phyloP scores from a whole-genome alignment of 2,113 vertebrate genomes.

The Onychostoma macrolepis region DNA sequence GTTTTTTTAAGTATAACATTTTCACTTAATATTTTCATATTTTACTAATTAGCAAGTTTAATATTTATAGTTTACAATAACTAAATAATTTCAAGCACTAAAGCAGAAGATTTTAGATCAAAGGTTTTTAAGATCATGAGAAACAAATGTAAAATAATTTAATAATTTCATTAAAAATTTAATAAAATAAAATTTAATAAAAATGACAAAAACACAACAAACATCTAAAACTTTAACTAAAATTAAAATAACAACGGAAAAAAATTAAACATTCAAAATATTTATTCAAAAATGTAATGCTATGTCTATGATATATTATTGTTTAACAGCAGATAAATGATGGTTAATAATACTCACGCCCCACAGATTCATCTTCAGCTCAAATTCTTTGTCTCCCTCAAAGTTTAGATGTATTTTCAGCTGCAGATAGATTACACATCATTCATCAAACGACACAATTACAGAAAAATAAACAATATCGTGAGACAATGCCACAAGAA shows the following conservation, averaged over 20 bases:
- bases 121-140: not conserved
- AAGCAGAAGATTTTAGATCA: not conserved
- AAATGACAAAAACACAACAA: not conserved
- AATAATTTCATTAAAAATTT: too few relatives aligned
- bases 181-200: too few relatives aligned
- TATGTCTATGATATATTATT: not conserved
- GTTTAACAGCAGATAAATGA: not conserved
- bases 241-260: not conserved
- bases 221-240: too few relatives aligned
- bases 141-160: not conserved
- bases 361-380: slow-evolving; percentile 89
- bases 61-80: not conserved
- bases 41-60: not conserved
- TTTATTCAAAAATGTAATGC: not conserved
- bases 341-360: slow-evolving; percentile 81
- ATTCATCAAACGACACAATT: not conserved
- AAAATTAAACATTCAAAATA: not conserved
- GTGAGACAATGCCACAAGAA: not conserved
- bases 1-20: not conserved
- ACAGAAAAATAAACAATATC: not conserved
- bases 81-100: not conserved
- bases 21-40: not conserved
- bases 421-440: slow-evolving; percentile 66
- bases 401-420: slow-evolving; percentile 90
- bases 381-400: slow-evolving; percentile 94